Conservation (phyloP, 1,140 invertebrate genomes). For the Berghia stephanieae region DNA sequence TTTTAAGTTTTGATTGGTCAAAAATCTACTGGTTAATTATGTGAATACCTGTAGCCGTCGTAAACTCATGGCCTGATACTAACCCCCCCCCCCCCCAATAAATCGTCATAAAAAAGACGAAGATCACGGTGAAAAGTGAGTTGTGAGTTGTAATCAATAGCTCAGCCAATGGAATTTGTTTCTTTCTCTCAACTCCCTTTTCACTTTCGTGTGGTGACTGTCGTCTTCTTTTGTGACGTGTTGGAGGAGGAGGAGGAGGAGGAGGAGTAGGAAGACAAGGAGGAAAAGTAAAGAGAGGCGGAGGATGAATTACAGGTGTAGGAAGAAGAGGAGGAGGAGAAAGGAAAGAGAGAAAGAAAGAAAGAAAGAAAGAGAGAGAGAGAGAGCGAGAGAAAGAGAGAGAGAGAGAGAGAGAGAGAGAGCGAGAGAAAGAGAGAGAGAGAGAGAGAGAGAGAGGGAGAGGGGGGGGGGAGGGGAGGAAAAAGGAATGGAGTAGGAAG, state of each 20-base stretch:
- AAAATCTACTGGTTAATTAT: neutral
- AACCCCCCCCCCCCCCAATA: too few relatives aligned
- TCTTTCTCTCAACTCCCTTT: neutral
- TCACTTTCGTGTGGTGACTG: neutral
- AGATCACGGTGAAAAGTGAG: too few relatives aligned
- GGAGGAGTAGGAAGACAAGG: slow-evolving; percentile 1
- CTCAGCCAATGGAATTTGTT: neutral
- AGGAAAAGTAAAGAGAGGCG: neutral
- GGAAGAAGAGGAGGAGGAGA: slow-evolving; percentile 5
- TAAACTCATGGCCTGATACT: slow-evolving; percentile 18
- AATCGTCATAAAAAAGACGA: too few relatives aligned
- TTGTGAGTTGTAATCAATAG: slow-evolving; percentile 4
- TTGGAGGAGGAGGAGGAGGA: neutral
- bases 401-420: neutral
- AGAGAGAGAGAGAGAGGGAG: neutral
- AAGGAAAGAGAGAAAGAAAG: neutral
- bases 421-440: neutral
- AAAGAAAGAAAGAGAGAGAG: neutral
- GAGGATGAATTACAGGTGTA: neutral
- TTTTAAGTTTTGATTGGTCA: neutral
- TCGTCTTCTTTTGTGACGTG: neutral
- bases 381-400: neutral
- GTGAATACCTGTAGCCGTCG: slow-evolving; percentile 1
- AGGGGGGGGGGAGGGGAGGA: neutral
- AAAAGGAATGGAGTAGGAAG: neutral